Evolutionary conservation across 2,113 vertebrate genomes (phyloP).

Genomic region (Tamias sibiricus): DNA sequence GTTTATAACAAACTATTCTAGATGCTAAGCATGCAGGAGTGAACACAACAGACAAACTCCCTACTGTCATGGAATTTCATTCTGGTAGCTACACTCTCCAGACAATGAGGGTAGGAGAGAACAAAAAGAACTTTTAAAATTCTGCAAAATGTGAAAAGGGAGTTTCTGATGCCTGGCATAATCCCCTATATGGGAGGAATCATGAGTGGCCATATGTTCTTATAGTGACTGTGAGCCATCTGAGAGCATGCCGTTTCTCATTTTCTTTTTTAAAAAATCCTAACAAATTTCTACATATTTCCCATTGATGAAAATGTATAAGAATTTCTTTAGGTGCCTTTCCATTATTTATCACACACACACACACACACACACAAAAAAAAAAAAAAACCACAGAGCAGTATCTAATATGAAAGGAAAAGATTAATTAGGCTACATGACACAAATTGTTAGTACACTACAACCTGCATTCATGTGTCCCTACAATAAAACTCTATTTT

Average conservation of each 20-base stretch:
- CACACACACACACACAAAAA: too few relatives aligned
- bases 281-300: background rate
- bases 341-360: background rate
- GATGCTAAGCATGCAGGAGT: background rate
- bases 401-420: background rate
- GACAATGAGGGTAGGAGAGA: background rate
- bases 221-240: background rate
- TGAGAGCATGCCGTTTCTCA: background rate
- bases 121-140: background rate
- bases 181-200: background rate
- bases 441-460: background rate
- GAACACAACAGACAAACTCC: background rate
- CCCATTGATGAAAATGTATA: background rate
- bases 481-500: background rate
- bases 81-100: background rate
- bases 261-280: background rate
- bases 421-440: background rate
- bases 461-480: background rate
- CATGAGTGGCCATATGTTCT: background rate
- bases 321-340: background rate
- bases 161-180: background rate
- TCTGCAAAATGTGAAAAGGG: background rate
- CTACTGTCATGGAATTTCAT: background rate
- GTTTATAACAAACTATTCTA: too few relatives aligned
- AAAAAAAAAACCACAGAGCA: background rate